Conservation (phyloP, 2,113 vertebrate species). For the Anarhynchus alexandrinus region DNA sequence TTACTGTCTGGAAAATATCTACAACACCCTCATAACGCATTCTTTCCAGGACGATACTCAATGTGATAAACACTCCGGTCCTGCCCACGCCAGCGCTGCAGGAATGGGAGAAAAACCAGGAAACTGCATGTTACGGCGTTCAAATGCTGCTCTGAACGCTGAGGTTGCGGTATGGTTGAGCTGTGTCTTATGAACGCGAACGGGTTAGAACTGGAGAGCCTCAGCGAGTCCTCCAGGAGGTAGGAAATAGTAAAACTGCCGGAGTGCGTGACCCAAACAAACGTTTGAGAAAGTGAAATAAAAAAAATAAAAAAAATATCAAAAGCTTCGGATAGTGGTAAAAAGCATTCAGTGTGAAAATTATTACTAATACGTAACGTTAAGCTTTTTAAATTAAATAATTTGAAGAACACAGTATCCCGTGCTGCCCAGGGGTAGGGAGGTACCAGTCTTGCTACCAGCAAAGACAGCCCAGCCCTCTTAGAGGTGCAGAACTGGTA, state of each 20-base stretch:
- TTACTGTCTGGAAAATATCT: constrained; percentile 99
- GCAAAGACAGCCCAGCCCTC: neutral
- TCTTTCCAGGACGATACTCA: constrained; percentile 95
- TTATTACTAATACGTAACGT: neutral
- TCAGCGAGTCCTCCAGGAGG: neutral
- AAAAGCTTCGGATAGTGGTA: neutral
- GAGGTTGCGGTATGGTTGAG: accelerated
- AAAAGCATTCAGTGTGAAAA: neutral
- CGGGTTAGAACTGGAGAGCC: accelerated
- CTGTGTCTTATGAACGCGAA: accelerated
- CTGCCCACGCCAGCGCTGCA: constrained; percentile 93
- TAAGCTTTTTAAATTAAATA: neutral
- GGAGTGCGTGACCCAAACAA: neutral
- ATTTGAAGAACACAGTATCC: neutral
- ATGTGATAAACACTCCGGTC: constrained; percentile 94
- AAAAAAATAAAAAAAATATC: no score
- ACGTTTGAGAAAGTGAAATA: neutral
- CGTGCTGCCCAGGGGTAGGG: neutral
- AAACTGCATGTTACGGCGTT: accelerated
- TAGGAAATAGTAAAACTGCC: neutral
- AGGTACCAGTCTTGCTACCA: neutral
- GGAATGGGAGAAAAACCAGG: accelerated
- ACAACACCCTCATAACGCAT: constrained; percentile 98
- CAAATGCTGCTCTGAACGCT: neutral
- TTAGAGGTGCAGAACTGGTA: neutral